A percentile compares a stretch with the other conserved stretches of the same genome.
Conservation (phyloP, 2,888 invertebrate genomes). For the Morpho deidamia region DNA sequence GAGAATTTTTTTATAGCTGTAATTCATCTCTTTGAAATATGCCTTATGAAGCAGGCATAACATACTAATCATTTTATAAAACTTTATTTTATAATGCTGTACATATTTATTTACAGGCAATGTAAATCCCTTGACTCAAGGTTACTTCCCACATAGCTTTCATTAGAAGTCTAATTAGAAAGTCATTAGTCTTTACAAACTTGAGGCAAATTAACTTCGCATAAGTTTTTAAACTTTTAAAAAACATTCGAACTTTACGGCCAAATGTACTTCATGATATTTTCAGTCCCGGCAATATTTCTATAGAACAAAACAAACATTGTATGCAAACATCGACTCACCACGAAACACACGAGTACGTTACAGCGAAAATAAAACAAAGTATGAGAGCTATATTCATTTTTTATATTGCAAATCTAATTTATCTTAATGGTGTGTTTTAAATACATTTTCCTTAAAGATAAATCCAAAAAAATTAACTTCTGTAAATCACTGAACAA, state of each 20-base stretch:
- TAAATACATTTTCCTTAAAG: conserved; percentile 8
- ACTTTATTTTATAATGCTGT: too few relatives aligned
- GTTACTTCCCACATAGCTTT: background rate
- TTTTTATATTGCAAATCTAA: conserved; percentile 32
- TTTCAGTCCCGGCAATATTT: background rate
- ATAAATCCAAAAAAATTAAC: background rate
- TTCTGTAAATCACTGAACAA: conserved; percentile 1
- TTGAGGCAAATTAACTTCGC: background rate
- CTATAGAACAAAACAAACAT: conserved; percentile 12
- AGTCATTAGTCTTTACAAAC: background rate
- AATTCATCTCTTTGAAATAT: too few relatives aligned
- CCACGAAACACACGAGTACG: conserved; percentile 82
- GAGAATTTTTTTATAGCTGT: too few relatives aligned
- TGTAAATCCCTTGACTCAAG: background rate
- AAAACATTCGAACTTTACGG: too few relatives aligned
- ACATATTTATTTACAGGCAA: too few relatives aligned
- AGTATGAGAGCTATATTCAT: conserved; percentile 62
- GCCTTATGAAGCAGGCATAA: too few relatives aligned
- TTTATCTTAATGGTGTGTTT: conserved; percentile 2
- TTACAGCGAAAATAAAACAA: conserved; percentile 50
- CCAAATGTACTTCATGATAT: background rate
- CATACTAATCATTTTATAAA: too few relatives aligned
- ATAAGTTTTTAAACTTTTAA: background rate
- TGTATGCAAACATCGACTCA: conserved; percentile 37
- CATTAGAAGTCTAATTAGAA: background rate